A percentile compares a stretch with the other conserved stretches of the same genome.
These are phyloP conservation scores for Apostichopus californicus DNA, from an alignment of 35 echinoderm and acorn worm species.

Conservation along the genomic window DNA sequence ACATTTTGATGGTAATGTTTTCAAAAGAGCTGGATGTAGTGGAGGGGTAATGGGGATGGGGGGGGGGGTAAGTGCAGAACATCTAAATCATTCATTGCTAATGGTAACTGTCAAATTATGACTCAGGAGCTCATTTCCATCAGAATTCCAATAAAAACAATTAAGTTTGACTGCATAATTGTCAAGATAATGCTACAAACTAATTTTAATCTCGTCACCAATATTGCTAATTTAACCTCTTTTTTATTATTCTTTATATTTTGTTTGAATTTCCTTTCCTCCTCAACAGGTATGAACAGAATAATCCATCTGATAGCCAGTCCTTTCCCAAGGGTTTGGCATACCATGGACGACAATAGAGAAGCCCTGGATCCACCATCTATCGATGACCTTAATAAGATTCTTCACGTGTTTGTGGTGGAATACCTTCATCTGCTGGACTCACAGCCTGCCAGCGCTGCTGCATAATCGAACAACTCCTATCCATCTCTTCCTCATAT, in stretches of 20 bases:
- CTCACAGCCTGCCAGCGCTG: slow-evolving; percentile 18
- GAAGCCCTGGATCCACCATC: slow-evolving; percentile 59
- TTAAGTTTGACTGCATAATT: too few relatives aligned
- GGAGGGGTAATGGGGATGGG: too few relatives aligned
- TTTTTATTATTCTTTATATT: neutral
- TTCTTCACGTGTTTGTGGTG: slow-evolving; percentile 78
- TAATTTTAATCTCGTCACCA: too few relatives aligned
- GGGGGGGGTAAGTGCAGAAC: too few relatives aligned
- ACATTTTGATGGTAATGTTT: too few relatives aligned
- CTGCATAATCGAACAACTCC: neutral
- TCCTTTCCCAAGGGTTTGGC: slow-evolving; percentile 79
- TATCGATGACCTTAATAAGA: slow-evolving; percentile 86
- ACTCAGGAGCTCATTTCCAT: too few relatives aligned
- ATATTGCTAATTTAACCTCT: too few relatives aligned
- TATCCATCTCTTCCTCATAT: neutral
- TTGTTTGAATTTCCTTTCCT: neutral
- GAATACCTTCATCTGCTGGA: slow-evolving; percentile 78
- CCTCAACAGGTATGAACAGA: slow-evolving; percentile 17
- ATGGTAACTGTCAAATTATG: too few relatives aligned
- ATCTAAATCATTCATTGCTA: too few relatives aligned
- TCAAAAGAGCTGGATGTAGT: too few relatives aligned
- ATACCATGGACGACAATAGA: slow-evolving; percentile 68
- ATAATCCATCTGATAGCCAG: slow-evolving; percentile 71
- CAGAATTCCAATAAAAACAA: too few relatives aligned
- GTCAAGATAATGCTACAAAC: too few relatives aligned